Evolutionary conservation across 2,113 vertebrate genomes (phyloP).

Genomic region (Xiphophorus couchianus): DNA sequence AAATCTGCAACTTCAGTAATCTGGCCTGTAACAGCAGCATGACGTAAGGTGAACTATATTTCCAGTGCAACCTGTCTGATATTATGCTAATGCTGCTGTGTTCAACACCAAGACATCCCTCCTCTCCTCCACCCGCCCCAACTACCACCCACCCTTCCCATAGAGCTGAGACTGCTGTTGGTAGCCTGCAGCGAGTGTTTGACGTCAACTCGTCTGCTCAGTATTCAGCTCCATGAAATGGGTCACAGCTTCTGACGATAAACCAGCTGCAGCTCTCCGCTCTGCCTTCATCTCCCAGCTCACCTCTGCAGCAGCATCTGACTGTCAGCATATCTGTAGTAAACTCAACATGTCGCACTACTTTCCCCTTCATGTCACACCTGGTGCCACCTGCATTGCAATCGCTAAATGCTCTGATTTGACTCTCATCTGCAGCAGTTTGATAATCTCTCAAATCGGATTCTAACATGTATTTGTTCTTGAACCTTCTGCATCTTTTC

Average conservation of each 20-base stretch:
- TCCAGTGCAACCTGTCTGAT: conserved; percentile 49
- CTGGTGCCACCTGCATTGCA: conserved; percentile 41
- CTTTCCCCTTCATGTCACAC: conserved; percentile 36
- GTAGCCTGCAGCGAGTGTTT: conserved; percentile 68
- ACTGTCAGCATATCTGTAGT: conserved; percentile 48
- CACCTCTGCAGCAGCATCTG: conserved; percentile 50
- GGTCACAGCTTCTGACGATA: conserved; percentile 73
- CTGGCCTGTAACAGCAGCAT: not conserved
- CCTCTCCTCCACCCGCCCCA: conserved; percentile 5
- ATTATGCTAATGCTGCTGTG: conserved; percentile 59
- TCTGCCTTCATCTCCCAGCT: conserved; percentile 56
- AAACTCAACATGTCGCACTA: conserved; percentile 25
- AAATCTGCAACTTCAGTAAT: conserved; percentile 1
- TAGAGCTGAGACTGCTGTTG: conserved; percentile 51
- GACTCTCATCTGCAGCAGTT: not conserved
- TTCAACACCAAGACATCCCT: not conserved
- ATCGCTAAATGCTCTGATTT: conserved; percentile 21
- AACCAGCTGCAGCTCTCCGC: conserved; percentile 47
- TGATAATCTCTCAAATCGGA: conserved; percentile 14
- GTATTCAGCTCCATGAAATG: conserved; percentile 77
- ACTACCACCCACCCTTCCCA: conserved; percentile 37
- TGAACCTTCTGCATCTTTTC: conserved; percentile 9
- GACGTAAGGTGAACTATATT: conserved; percentile 23
- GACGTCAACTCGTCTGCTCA: conserved; percentile 75
- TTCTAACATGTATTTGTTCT: conserved; percentile 2